These are phyloP conservation scores for Lasius fuliginosus DNA, from an alignment of 2,888 invertebrate genomes.

Conservation along the genomic window DNA sequence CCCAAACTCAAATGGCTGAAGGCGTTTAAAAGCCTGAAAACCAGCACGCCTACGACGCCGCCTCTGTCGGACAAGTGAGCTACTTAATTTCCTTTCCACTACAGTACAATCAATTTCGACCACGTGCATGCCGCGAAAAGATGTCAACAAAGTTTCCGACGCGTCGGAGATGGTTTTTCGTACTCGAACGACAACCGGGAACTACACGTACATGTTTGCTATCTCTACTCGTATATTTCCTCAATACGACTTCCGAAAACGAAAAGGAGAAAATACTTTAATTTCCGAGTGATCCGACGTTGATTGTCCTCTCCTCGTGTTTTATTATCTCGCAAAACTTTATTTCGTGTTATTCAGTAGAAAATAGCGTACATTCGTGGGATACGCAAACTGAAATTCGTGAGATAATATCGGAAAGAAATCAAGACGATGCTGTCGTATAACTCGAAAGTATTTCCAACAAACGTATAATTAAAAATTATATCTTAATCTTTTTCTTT, in stretches of 20 bases:
- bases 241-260: slow-evolving; percentile 15
- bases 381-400: slow-evolving; percentile 29
- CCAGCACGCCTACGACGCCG: slow-evolving; percentile 88
- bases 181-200: neutral
- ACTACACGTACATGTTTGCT: neutral
- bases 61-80: slow-evolving; percentile 89
- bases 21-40: slow-evolving; percentile 97
- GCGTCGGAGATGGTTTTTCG: slow-evolving; percentile 28
- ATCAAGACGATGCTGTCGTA: neutral
- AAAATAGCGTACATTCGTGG: slow-evolving; percentile 33
- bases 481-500: neutral
- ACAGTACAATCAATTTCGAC: slow-evolving; percentile 5
- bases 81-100: slow-evolving; percentile 42
- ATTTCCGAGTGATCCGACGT: neutral
- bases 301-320: slow-evolving; percentile 18
- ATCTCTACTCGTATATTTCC: neutral
- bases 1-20: slow-evolving; percentile 99
- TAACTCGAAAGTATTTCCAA: neutral
- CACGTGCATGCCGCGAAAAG: slow-evolving; percentile 47
- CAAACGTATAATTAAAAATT: neutral
- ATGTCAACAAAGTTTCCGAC: slow-evolving; percentile 32
- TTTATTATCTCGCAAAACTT: neutral
- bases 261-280: slow-evolving; percentile 8
- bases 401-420: neutral
- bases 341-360: slow-evolving; percentile 33